Conservation (phyloP, 92 coral and sea anemone species). For the Phenganax marumi region DNA sequence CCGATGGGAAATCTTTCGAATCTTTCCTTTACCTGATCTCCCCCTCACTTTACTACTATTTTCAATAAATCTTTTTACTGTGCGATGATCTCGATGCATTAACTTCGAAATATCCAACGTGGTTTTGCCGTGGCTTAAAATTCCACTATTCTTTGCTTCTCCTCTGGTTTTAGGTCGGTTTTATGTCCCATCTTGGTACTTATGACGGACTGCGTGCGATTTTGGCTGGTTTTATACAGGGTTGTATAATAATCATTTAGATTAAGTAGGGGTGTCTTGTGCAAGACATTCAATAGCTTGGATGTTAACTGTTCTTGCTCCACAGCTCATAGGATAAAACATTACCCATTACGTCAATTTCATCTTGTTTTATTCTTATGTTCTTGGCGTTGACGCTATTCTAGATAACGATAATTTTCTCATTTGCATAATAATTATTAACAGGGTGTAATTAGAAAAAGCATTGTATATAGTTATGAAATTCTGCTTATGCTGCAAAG, state of each 20-base stretch:
- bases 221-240: not conserved
- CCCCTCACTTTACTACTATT: slow-evolving; percentile 2
- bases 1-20: slow-evolving; percentile 19
- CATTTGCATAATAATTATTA: slow-evolving; percentile 7
- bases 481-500: no score
- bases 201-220: not conserved
- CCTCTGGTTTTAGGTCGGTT: slow-evolving; percentile 22
- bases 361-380: not conserved
- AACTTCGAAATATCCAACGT: slow-evolving; percentile 11
- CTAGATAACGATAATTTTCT: slow-evolving; percentile 1
- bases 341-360: not conserved
- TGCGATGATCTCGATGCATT: slow-evolving; percentile 1
- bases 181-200: slow-evolving; percentile 2
- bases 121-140: slow-evolving; percentile 19
- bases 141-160: slow-evolving; percentile 9
- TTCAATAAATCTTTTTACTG: not conserved
- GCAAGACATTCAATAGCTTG: not conserved
- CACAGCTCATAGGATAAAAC: not conserved
- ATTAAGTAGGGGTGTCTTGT: slow-evolving; percentile 2
- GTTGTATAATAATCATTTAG: slow-evolving; percentile 26
- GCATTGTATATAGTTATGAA: no score
- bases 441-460: slow-evolving; percentile 25
- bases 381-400: slow-evolving; percentile 5
- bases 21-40: not conserved
- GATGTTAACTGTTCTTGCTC: not conserved